A percentile compares a stretch with the other conserved stretches of the same genome.
phyloP scores from a whole-genome alignment of 2,888 invertebrate genomes.

The Belgica antarctica region DNA sequence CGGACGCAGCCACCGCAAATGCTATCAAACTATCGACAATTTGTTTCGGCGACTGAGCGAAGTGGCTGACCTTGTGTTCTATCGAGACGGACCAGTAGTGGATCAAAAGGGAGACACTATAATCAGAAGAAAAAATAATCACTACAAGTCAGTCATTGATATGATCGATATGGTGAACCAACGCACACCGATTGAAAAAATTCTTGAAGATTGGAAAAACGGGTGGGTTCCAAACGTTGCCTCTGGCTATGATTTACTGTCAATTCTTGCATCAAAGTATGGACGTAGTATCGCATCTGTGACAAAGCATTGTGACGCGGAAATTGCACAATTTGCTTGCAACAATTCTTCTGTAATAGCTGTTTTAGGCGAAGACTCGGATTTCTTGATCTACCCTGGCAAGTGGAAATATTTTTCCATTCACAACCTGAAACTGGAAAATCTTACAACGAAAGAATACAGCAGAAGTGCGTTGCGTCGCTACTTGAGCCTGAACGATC shows the following conservation, averaged over 20 bases:
- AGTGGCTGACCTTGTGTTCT: slow-evolving; percentile 9
- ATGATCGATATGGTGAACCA: background rate
- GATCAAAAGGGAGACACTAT: background rate
- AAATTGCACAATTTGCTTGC: slow-evolving; percentile 44
- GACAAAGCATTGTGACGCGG: slow-evolving; percentile 45
- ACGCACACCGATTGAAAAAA: background rate
- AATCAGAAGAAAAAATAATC: background rate
- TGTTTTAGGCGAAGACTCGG: slow-evolving; percentile 45
- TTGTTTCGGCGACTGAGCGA: background rate
- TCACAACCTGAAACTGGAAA: slow-evolving; percentile 17
- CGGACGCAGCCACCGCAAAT: slow-evolving; percentile 8
- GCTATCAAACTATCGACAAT: background rate
- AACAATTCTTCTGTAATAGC: slow-evolving; percentile 43
- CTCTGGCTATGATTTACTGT: background rate
- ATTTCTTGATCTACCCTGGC: slow-evolving; percentile 45
- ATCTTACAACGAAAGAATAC: slow-evolving; percentile 42
- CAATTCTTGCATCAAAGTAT: background rate
- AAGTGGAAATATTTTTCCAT: slow-evolving; percentile 44
- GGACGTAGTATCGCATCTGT: background rate
- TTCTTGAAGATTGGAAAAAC: background rate
- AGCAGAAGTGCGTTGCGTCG: slow-evolving; percentile 37
- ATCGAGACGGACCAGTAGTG: background rate
- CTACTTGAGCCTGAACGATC: slow-evolving; percentile 23
- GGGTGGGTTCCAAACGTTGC: background rate
- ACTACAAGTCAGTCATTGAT: background rate